Conservation (phyloP, 2,888 invertebrate genomes). For the Apodemia zela region DNA sequence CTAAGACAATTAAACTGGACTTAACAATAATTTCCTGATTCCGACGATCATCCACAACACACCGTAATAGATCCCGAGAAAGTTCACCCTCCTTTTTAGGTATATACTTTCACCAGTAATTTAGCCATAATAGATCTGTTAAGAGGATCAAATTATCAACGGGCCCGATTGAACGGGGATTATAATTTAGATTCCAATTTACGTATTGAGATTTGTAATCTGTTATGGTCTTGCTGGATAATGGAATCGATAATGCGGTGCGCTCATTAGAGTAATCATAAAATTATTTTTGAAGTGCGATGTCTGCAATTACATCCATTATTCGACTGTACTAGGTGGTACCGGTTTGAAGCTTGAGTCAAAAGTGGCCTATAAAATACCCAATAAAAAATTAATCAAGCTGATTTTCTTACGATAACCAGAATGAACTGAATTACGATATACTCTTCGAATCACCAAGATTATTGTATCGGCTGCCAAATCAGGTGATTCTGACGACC, state of each 20-base stretch:
- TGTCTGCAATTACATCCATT: not conserved
- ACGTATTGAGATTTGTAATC: conserved; percentile 20
- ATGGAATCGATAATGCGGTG: conserved; percentile 4
- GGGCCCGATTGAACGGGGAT: conserved; percentile 26
- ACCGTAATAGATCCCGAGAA: conserved; percentile 37
- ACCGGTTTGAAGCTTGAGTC: not conserved
- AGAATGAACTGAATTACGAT: no score
- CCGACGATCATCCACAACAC: not conserved
- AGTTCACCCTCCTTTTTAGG: conserved; percentile 51
- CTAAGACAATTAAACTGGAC: not conserved
- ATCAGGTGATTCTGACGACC: no score
- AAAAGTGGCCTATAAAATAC: not conserved
- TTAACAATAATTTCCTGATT: not conserved
- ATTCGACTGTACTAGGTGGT: not conserved
- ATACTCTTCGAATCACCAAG: no score
- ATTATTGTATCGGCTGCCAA: no score
- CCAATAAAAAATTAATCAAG: not conserved
- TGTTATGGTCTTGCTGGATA: conserved; percentile 10
- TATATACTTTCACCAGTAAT: conserved; percentile 52
- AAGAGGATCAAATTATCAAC: conserved; percentile 55
- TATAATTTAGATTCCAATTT: conserved; percentile 37
- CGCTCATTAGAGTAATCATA: conserved; percentile 11
- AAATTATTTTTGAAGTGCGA: conserved; percentile 1
- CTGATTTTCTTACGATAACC: no score
- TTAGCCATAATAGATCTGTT: conserved; percentile 52